Base-by-base conservation (phyloP, 2,888 invertebrate species). In the Archips crataeganus region DNA sequence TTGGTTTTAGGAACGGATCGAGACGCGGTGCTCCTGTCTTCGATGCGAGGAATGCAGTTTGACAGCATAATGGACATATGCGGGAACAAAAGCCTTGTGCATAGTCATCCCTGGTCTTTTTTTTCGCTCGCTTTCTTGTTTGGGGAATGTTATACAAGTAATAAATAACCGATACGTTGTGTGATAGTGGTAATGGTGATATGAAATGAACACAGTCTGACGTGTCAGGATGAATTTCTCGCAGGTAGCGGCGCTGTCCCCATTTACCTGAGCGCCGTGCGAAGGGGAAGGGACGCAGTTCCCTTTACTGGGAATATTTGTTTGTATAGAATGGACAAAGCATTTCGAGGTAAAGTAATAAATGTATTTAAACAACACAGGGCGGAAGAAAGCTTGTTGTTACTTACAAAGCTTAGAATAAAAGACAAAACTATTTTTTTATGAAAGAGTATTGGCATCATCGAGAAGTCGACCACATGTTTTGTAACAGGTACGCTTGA, bases 61-160 rank as follows among this genome's bases (percentile, higher is more conserved):
- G 94, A 94, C 94, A 91, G 93, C 93, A 91, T 93, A 90, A 81
- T 83, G 84, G 83, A 81, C 81, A 84, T 90, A 87, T 92, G 89
- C 91, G 91, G 91, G 92, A 94, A 94, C 93, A 94, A 94, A 93
- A 94, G 94, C 90, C 91, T 90, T 90, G 86, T 90, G 91, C 91
- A 91, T 85, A 90, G 90, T 90, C 92, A 89, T 91, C 87, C 85
- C 86, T 85, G 87, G 86, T 89, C 85, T 76, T 78, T 89, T 90
- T 90, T 91, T 91, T 91, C 87, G 84, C 82, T 83, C 84, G 87
- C 90, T 89, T 88, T 90, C 89, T 87, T 83, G 85, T 82, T 78
- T 77, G 76, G 77, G 75, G 78, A 79, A 78, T 78, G 78, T 77
- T 78, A 78, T 78, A 79, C 76, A 76, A 79, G 80, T 75, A 74